Conservation (phyloP, 2,113 vertebrate species). For the Elachura formosa region DNA sequence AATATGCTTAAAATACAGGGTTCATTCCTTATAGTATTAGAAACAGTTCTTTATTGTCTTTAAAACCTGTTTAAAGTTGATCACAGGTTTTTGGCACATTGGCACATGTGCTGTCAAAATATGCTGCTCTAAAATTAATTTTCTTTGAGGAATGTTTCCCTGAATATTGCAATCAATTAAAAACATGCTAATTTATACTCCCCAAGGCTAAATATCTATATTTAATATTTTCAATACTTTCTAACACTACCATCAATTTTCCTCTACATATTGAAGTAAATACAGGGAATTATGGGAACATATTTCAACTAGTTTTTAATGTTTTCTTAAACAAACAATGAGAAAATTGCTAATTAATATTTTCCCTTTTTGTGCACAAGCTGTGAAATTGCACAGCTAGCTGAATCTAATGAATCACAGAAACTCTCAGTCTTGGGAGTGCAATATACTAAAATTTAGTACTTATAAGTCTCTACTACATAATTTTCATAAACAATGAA, state of each 20-base stretch:
- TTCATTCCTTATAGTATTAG: not conserved
- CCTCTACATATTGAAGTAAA: not conserved
- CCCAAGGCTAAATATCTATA: conserved; percentile 38
- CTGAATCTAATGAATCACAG: conserved; percentile 40
- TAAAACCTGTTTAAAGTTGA: conserved; percentile 3
- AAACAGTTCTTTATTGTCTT: conserved; percentile 2
- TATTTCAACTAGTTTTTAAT: conserved; percentile 38
- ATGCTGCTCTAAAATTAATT: conserved; percentile 50
- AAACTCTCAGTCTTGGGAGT: not conserved
- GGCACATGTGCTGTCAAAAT: conserved; percentile 35
- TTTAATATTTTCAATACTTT: conserved; percentile 54
- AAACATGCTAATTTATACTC: conserved; percentile 55
- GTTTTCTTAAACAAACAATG: conserved; percentile 45
- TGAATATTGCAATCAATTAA: conserved; percentile 58
- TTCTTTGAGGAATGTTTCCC: conserved; percentile 52
- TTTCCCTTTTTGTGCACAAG: conserved; percentile 54
- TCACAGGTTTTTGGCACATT: conserved; percentile 48
- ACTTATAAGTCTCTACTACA: not conserved
- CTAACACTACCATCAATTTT: conserved; percentile 7
- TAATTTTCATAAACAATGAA: conserved; percentile 26
- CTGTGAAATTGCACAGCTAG: conserved; percentile 57
- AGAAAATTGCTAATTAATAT: conserved; percentile 70
- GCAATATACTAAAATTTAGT: not conserved
- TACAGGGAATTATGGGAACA: conserved; percentile 10
- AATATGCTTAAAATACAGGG: not conserved